These are phyloP conservation scores for Darevskia mixta DNA, from an alignment of 2,797 vertebrate genomes.

Conservation along the genomic window DNA sequence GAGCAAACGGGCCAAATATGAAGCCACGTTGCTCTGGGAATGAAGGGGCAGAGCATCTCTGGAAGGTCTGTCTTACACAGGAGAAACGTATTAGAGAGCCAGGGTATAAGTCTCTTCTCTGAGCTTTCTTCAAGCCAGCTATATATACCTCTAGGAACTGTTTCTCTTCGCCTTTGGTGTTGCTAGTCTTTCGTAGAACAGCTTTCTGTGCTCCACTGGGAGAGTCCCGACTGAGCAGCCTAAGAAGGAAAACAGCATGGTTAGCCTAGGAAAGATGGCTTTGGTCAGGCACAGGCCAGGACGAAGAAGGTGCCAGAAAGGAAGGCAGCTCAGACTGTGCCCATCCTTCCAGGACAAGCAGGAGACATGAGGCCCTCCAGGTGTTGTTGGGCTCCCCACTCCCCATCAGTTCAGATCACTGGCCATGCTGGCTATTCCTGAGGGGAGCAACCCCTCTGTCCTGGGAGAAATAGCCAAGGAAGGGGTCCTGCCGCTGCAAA, in stretches of 20 bases:
- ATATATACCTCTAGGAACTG: conserved; percentile 93
- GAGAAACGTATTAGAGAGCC: not conserved
- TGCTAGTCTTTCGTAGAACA: conserved; percentile 86
- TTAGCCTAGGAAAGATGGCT: not conserved
- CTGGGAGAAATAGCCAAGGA: not conserved
- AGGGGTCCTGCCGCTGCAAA: not conserved
- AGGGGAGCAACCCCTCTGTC: not conserved
- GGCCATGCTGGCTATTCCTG: too few species aligned
- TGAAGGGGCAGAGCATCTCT: not conserved
- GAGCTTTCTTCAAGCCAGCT: not conserved
- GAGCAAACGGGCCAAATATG: too few species aligned
- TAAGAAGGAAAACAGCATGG: conserved; percentile 51
- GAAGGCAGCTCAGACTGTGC: not conserved
- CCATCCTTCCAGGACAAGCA: too few species aligned
- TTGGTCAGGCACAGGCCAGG: not conserved
- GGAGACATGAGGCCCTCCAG: not conserved
- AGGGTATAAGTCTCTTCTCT: not conserved
- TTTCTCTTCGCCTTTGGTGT: conserved; percentile 88
- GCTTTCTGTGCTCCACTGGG: conserved; percentile 93
- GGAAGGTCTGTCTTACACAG: not conserved
- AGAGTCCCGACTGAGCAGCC: conserved; percentile 91
- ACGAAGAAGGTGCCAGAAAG: not conserved
- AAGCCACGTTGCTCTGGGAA: not conserved
- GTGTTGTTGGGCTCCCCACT: too few species aligned
- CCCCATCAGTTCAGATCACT: too few species aligned